phyloP scores from a whole-genome alignment of 1,140 invertebrate species.

The Vanessa atalanta region DNA sequence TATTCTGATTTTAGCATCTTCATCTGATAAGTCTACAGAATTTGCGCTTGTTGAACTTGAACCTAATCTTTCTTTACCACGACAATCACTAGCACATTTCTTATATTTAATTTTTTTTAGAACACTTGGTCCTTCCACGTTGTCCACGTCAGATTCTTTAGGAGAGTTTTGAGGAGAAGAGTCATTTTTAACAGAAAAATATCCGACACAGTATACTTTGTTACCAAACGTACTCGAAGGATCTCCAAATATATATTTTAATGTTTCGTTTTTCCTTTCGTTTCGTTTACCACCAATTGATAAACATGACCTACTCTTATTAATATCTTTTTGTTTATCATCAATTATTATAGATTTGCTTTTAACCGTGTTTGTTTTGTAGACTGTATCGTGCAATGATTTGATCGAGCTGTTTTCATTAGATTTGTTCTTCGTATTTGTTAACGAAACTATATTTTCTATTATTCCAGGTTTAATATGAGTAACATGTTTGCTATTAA shows the following conservation, averaged over 20 bases:
- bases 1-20: constrained; percentile 45
- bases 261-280: constrained; percentile 23
- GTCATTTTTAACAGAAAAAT: constrained; percentile 61
- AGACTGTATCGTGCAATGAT: neutral
- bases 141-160: constrained; percentile 35
- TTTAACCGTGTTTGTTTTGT: neutral
- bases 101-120: constrained; percentile 47
- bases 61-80: constrained; percentile 39
- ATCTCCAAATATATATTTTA: constrained; percentile 61
- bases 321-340: neutral
- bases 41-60: constrained; percentile 45
- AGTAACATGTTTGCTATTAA: neutral
- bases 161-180: constrained; percentile 26
- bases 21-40: constrained; percentile 49
- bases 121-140: constrained; percentile 22
- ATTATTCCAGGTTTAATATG: neutral
- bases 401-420: neutral
- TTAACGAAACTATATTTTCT: neutral
- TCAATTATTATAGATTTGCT: neutral
- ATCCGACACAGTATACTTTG: constrained; percentile 59
- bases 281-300: constrained; percentile 5
- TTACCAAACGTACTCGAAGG: constrained; percentile 43
- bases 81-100: constrained; percentile 51
- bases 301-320: constrained; percentile 26
- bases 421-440: neutral